phyloP scores from a whole-genome alignment of 2,113 vertebrate genomes.

The Columba janthina region DNA sequence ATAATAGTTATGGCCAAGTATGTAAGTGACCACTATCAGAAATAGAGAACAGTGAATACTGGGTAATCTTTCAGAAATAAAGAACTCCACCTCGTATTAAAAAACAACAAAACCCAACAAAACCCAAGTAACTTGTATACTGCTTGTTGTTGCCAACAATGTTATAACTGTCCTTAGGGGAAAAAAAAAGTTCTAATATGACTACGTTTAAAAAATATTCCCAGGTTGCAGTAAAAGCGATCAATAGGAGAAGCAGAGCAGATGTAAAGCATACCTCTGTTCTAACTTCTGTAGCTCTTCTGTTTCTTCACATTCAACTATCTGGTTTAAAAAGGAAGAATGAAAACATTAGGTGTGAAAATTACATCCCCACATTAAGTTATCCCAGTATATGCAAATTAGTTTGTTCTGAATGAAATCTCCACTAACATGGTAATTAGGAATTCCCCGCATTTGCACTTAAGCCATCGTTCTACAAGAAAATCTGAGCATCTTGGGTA shows the following conservation, averaged over 20 bases:
- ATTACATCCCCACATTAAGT: not conserved
- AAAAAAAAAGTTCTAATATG: not conserved
- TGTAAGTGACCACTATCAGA: not conserved
- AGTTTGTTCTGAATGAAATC: not conserved
- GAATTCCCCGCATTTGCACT: not conserved
- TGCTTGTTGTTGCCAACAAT: not conserved
- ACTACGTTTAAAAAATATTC: not conserved
- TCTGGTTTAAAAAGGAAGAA: constrained; percentile 59
- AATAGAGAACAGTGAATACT: not conserved
- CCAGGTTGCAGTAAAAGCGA: not conserved
- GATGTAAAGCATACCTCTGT: constrained; percentile 71
- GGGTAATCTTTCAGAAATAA: not conserved
- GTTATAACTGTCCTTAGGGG: not conserved
- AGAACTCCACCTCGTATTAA: not conserved
- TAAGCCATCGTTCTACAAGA: not conserved
- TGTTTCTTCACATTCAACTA: constrained; percentile 73
- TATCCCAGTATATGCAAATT: not conserved
- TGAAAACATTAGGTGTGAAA: not conserved
- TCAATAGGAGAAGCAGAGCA: not conserved
- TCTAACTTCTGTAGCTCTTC: constrained; percentile 73
- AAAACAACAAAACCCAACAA: not conserved
- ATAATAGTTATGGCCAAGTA: not conserved
- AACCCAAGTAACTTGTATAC: not conserved
- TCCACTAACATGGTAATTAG: not conserved
- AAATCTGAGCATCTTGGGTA: not conserved